phyloP scores from a whole-genome alignment of 2,888 invertebrate genomes.

The Acanthosoma haemorrhoidale region DNA sequence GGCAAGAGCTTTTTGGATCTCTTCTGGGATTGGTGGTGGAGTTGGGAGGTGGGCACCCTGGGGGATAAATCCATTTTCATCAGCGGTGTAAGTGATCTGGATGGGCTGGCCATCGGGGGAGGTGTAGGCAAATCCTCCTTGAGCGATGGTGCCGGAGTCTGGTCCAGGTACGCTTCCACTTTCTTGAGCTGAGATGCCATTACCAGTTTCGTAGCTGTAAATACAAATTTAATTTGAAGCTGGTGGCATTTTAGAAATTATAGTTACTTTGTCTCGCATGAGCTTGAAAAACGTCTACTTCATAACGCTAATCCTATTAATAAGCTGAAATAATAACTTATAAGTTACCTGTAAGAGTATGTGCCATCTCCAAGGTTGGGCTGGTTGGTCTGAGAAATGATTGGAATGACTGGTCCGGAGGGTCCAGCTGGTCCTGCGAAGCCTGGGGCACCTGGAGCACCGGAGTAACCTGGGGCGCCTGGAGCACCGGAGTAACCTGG shows the following conservation, averaged over 20 bases:
- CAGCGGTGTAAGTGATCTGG: constrained; percentile 57
- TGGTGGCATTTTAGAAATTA: neutral
- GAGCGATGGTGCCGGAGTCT: constrained; percentile 52
- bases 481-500: constrained; percentile 27
- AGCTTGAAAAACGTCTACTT: neutral
- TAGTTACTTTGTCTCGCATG: neutral
- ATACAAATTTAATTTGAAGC: neutral
- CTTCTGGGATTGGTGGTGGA: constrained; percentile 46
- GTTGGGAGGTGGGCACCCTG: constrained; percentile 50
- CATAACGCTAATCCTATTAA: neutral
- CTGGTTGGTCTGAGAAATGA: constrained; percentile 55
- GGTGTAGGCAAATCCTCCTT: constrained; percentile 69
- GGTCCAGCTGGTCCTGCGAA: constrained; percentile 28
- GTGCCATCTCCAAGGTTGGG: constrained; percentile 58
- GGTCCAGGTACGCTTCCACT: constrained; percentile 50
- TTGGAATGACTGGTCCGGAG: constrained; percentile 51
- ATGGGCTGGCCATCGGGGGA: constrained; percentile 60
- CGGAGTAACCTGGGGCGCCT: constrained; percentile 36
- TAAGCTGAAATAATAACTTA: neutral
- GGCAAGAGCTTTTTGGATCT: constrained; percentile 47
- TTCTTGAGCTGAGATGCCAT: constrained; percentile 49
- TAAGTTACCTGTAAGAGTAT: constrained; percentile 57
- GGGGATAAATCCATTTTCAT: constrained; percentile 65
- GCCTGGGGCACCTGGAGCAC: constrained; percentile 32
- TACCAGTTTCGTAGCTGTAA: constrained; percentile 48